A percentile compares a stretch with the other conserved stretches of the same genome.
These are phyloP conservation scores for Gerris lacustris DNA, from an alignment of 2,888 invertebrate species.

Conservation along the genomic window DNA sequence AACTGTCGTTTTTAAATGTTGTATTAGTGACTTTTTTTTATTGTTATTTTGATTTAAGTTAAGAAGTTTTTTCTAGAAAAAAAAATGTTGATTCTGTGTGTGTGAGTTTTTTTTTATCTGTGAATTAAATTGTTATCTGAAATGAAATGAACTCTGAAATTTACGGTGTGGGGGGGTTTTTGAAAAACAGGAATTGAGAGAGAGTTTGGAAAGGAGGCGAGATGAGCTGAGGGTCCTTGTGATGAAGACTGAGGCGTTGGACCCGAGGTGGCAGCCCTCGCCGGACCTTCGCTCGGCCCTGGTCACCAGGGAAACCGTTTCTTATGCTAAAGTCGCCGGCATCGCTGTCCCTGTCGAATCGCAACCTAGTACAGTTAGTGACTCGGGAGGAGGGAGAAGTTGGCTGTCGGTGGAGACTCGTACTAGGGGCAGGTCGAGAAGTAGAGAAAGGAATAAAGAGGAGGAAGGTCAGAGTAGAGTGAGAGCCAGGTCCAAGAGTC, in stretches of 20 bases:
- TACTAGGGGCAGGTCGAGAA: background rate
- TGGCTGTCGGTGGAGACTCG: background rate
- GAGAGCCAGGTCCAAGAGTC: background rate
- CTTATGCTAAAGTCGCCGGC: background rate
- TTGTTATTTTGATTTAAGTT: background rate
- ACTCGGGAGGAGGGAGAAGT: background rate
- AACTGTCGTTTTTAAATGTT: background rate
- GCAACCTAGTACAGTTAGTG: background rate
- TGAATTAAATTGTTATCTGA: background rate
- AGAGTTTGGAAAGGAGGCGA: background rate
- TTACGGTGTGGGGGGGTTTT: background rate
- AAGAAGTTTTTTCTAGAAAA: too few species aligned
- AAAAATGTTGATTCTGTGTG: too few species aligned
- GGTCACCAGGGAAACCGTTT: background rate
- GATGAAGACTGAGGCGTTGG: background rate
- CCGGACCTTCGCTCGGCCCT: background rate
- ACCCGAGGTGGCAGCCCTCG: background rate
- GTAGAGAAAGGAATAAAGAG: background rate
- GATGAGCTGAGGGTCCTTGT: background rate
- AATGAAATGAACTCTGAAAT: slow-evolving; percentile 3
- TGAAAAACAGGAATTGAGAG: background rate
- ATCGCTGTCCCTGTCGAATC: background rate
- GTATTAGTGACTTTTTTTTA: background rate
- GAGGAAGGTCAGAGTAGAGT: background rate
- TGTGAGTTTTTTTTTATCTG: background rate